phyloP scores from a whole-genome alignment of 2,888 invertebrate species.

The Eupelmus urozonus region DNA sequence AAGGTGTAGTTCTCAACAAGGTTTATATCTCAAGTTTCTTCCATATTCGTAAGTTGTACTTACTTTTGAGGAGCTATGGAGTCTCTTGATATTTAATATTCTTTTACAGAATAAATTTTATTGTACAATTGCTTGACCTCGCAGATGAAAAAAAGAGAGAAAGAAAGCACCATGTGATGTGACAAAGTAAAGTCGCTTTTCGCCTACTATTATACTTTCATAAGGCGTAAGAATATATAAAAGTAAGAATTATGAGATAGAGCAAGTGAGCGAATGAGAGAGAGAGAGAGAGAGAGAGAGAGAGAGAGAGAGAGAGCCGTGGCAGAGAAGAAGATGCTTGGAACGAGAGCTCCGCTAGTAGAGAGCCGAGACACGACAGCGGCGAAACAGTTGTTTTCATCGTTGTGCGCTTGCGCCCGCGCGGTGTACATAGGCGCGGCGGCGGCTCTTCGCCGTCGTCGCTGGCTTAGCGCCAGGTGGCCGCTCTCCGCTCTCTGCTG shows the following conservation, averaged over 20 bases:
- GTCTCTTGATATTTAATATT: too few species aligned
- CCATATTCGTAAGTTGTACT: too few species aligned
- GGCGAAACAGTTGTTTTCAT: slow-evolving; percentile 47
- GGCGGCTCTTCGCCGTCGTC: too few species aligned
- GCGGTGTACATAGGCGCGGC: slow-evolving; percentile 39
- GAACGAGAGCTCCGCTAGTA: not conserved
- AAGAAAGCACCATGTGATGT: not conserved
- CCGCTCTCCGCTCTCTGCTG: slow-evolving; percentile 41
- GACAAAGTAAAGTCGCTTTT: too few species aligned
- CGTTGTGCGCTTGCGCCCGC: slow-evolving; percentile 36
- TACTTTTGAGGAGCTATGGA: too few species aligned
- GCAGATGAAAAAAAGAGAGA: not conserved
- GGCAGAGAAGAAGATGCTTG: not conserved
- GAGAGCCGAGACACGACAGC: not conserved
- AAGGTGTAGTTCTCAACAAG: too few species aligned
- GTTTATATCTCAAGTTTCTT: too few species aligned
- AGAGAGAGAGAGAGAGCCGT: not conserved
- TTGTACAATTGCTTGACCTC: slow-evolving; percentile 27
- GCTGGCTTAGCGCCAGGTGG: slow-evolving; percentile 68
- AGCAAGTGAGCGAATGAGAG: not conserved
- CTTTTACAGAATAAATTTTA: slow-evolving; percentile 41
- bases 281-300: not conserved
- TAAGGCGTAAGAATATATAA: not conserved
- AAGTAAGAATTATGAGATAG: not conserved
- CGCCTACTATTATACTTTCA: not conserved